Percentiles rank a stretch among this genome's conserved stretches.
Conservation (phyloP, 1,140 invertebrate genomes). For the Copidosoma floridanum region DNA sequence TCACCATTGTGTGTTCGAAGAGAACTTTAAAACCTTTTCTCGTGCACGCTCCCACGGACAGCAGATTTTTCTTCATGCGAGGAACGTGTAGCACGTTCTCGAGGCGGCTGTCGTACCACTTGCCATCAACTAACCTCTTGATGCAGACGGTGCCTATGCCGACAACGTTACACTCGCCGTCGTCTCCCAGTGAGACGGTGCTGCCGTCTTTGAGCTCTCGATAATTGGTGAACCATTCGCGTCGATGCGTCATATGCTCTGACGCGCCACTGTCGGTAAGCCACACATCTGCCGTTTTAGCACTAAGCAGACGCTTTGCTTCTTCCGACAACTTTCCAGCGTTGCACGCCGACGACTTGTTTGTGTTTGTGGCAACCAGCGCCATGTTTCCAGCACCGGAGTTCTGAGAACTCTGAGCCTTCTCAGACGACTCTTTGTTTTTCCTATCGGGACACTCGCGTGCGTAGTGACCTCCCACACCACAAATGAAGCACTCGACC, state of each 20-base stretch:
- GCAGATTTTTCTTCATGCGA: too few relatives aligned
- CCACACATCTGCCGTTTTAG: constrained; percentile 18
- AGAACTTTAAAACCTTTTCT: neutral
- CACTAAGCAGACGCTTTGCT: neutral
- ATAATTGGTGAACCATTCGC: constrained; percentile 19
- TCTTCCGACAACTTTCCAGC: neutral
- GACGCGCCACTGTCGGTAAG: constrained; percentile 29
- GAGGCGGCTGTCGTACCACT: constrained; percentile 1
- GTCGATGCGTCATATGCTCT: constrained; percentile 16
- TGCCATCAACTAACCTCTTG: neutral
- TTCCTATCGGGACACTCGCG: neutral
- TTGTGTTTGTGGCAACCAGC: neutral
- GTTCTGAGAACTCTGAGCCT: neutral
- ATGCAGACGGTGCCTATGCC: neutral
- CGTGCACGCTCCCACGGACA: too few relatives aligned
- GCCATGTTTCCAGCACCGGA: neutral
- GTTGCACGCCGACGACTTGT: neutral
- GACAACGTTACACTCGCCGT: neutral
- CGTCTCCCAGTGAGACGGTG: neutral
- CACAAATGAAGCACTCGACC: neutral
- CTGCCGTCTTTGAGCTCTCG: neutral
- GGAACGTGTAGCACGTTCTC: constrained; percentile 10
- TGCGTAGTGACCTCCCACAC: neutral
- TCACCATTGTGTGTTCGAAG: neutral
- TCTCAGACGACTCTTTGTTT: neutral